phyloP scores from a whole-genome alignment of 2,797 vertebrate genomes.

The Malacoraja senta region DNA sequence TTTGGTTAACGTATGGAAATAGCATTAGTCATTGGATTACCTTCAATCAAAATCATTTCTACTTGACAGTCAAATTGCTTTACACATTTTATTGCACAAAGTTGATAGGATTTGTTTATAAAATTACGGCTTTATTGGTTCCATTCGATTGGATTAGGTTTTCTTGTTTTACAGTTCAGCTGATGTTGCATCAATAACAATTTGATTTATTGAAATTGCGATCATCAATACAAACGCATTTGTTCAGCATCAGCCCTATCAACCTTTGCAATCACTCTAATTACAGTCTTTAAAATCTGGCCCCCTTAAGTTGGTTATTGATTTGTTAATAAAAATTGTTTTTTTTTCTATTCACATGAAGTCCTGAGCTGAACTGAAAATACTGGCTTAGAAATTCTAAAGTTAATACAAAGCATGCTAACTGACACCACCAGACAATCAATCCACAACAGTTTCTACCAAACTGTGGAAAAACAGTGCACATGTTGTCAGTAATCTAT shows the following conservation, averaged over 20 bases:
- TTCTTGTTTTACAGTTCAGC: slow-evolving; percentile 26
- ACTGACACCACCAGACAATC: too few relatives aligned
- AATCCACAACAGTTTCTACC: too few relatives aligned
- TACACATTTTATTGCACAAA: neutral
- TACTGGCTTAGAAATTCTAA: neutral
- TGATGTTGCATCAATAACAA: slow-evolving; percentile 22
- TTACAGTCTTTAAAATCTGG: too few relatives aligned
- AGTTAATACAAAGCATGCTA: too few relatives aligned
- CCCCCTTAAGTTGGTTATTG: neutral
- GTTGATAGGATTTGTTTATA: slow-evolving; percentile 16
- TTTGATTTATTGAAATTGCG: slow-evolving; percentile 17
- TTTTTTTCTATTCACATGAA: neutral
- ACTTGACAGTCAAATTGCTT: neutral
- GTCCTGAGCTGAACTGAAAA: neutral
- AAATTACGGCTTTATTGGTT: neutral
- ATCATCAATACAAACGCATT: neutral
- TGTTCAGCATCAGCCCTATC: neutral
- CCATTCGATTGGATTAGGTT: neutral
- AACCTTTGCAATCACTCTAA: neutral
- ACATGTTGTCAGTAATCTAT: too few relatives aligned
- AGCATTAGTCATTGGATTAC: neutral
- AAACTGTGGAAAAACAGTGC: too few relatives aligned
- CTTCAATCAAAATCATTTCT: slow-evolving; percentile 24
- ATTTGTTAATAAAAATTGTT: neutral
- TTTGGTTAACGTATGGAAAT: neutral